Conservation (phyloP, 2,113 vertebrate genomes). For the Sinocyclocheilus anophthalmus region DNA sequence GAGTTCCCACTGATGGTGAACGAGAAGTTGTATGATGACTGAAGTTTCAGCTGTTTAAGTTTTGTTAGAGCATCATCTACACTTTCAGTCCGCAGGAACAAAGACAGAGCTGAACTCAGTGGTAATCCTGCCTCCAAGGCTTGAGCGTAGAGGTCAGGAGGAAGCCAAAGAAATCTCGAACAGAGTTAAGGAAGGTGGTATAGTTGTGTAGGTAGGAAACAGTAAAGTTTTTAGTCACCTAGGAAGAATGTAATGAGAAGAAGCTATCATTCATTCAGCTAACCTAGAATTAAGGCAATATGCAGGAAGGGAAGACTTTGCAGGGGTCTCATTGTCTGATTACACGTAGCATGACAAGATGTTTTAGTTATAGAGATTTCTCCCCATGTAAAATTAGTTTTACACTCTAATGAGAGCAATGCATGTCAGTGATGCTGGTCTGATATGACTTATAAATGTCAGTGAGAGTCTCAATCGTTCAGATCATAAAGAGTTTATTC, state of each 20-base stretch:
- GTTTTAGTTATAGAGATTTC: not conserved
- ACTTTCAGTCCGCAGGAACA: constrained; percentile 69
- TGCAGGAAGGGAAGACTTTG: not conserved
- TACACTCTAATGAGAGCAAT: not conserved
- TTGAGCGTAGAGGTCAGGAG: constrained; percentile 71
- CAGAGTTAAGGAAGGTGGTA: constrained; percentile 65
- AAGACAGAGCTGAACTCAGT: constrained; percentile 70
- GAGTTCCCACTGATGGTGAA: constrained; percentile 37
- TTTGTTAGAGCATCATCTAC: constrained; percentile 73
- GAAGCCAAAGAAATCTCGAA: constrained; percentile 75
- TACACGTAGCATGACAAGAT: not conserved
- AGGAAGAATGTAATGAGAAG: constrained; percentile 75
- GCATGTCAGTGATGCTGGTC: not conserved
- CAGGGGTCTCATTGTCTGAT: constrained; percentile 3
- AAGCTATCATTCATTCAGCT: constrained; percentile 10
- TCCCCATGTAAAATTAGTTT: not conserved
- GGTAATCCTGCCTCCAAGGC: constrained; percentile 77
- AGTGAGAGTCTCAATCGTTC: not conserved
- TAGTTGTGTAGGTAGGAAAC: constrained; percentile 59
- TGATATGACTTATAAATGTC: not conserved
- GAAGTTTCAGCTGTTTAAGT: constrained; percentile 75
- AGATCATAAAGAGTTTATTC: not conserved
- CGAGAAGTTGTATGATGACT: constrained; percentile 67
- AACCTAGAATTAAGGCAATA: not conserved
- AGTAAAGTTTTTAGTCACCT: constrained; percentile 67